Evolutionary conservation across 1,140 invertebrate genomes (phyloP).

Genomic region (Trachymyrmex septentrionalis): DNA sequence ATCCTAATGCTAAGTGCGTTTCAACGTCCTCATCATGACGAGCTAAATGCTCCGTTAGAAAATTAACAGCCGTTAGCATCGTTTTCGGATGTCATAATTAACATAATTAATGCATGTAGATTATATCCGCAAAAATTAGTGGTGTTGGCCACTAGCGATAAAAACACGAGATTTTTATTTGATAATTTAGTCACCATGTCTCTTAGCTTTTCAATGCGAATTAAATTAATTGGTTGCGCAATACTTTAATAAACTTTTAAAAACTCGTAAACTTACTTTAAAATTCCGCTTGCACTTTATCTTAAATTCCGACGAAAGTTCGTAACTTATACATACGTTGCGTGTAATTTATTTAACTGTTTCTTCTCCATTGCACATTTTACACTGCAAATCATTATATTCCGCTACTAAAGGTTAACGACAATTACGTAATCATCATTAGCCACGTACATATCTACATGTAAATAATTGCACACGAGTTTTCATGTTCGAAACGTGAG

Average conservation of each 20-base stretch:
- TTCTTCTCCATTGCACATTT: constrained; percentile 1
- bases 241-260: neutral
- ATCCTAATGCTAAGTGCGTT: constrained; percentile 14
- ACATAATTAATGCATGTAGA: constrained; percentile 9
- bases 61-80: constrained; percentile 7
- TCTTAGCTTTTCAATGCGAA: neutral
- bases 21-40: neutral
- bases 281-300: neutral
- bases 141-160: neutral
- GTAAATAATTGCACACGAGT: constrained; percentile 22
- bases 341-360: neutral
- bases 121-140: neutral
- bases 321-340: neutral
- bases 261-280: neutral
- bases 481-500: neutral
- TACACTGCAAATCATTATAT: neutral
- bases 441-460: neutral
- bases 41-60: neutral
- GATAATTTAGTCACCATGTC: neutral
- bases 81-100: constrained; percentile 23
- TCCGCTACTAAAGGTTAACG: constrained; percentile 6
- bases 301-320: neutral
- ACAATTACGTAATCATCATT: constrained; percentile 21
- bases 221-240: constrained; percentile 9
- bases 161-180: constrained; percentile 12